These are phyloP conservation scores for Apotomis capreana DNA, from an alignment of 2,888 invertebrate genomes.

Conservation along the genomic window DNA sequence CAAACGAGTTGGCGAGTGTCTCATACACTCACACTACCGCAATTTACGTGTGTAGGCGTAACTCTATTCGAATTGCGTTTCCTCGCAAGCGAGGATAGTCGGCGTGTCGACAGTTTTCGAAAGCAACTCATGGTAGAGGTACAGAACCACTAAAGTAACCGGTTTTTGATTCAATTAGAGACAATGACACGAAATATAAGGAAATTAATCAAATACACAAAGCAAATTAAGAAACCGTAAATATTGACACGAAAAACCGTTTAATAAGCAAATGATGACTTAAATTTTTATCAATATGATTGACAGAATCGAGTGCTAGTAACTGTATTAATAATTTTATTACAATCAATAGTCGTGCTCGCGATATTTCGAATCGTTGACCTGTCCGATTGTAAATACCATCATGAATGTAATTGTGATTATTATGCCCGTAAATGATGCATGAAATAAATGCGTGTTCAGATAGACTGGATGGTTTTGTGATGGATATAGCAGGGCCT, in stretches of 20 bases:
- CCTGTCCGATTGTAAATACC: slow-evolving; percentile 13
- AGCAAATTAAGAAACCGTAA: slow-evolving; percentile 35
- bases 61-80: too few relatives aligned
- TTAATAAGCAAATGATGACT: slow-evolving; percentile 34
- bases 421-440: slow-evolving; percentile 10
- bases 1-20: too few relatives aligned
- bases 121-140: too few relatives aligned
- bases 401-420: slow-evolving; percentile 25
- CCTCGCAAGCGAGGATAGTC: too few relatives aligned
- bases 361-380: slow-evolving; percentile 17
- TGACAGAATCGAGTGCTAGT: slow-evolving; percentile 20
- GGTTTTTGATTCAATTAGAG: slow-evolving; percentile 23
- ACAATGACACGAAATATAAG: slow-evolving; percentile 33
- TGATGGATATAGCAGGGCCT: too few relatives aligned
- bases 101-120: too few relatives aligned
- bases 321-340: slow-evolving; percentile 40
- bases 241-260: slow-evolving; percentile 31
- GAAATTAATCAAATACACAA: slow-evolving; percentile 25
- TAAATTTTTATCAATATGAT: slow-evolving; percentile 12
- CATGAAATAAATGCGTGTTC: background rate
- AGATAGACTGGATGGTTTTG: too few relatives aligned
- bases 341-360: slow-evolving; percentile 22
- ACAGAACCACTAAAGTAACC: background rate
- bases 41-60: too few relatives aligned
- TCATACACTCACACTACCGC: too few relatives aligned